Percentiles rank a stretch among this genome's conserved stretches.
Evolutionary conservation across 2,113 vertebrate genomes (phyloP).

Genomic region (Chiloscyllium plagiosum): DNA sequence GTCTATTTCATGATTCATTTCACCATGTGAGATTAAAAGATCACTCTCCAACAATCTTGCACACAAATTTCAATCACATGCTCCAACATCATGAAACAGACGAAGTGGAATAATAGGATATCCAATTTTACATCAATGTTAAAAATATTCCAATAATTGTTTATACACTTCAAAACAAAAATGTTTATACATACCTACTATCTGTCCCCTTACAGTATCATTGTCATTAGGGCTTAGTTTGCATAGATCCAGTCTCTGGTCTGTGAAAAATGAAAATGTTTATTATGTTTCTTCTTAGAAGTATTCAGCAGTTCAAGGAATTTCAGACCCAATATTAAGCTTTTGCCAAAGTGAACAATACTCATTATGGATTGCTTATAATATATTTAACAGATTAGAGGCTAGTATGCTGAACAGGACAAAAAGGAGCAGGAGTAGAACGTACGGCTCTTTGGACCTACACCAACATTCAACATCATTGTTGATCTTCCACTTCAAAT

Average conservation of each 20-base stretch:
- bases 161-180: background rate
- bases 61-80: background rate
- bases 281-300: background rate
- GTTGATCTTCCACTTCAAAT: background rate
- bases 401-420: background rate
- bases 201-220: conserved; percentile 90
- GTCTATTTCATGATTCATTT: background rate
- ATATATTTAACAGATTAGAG: background rate
- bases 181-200: conserved; percentile 74
- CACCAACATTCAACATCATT: background rate
- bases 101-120: too few species aligned
- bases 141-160: background rate
- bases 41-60: background rate
- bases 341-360: background rate
- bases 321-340: background rate
- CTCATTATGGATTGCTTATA: background rate
- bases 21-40: background rate
- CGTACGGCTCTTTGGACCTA: background rate
- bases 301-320: background rate
- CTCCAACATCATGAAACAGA: background rate
- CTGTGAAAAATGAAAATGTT: conserved; percentile 49
- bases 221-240: conserved; percentile 93
- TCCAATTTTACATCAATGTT: background rate
- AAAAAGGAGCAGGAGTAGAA: background rate
- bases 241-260: conserved; percentile 91